Evolutionary conservation across 2,797 vertebrate species (phyloP).

Genomic region (Trematomus bernacchii): DNA sequence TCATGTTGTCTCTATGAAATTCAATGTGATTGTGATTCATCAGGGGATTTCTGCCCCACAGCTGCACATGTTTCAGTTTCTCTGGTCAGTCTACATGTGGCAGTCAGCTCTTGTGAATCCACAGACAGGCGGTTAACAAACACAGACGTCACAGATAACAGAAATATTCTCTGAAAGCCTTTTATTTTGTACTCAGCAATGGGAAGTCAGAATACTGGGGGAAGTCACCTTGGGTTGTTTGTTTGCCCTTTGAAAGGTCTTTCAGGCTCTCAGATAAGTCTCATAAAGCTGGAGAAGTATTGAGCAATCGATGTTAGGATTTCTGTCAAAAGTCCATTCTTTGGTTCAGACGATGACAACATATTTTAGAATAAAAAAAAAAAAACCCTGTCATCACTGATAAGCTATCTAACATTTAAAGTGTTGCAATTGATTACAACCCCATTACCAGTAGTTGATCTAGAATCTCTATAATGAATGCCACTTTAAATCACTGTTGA

Average conservation of each 20-base stretch:
- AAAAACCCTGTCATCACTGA: too few relatives aligned
- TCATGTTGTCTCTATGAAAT: not conserved
- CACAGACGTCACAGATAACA: not conserved
- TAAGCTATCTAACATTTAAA: not conserved
- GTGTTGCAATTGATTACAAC: too few relatives aligned
- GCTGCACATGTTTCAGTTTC: slow-evolving; percentile 18
- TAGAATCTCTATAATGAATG: not conserved
- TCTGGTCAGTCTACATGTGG: not conserved
- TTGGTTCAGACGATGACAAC: not conserved
- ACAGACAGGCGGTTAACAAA: too few relatives aligned
- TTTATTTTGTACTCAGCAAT: not conserved
- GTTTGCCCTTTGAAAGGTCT: too few relatives aligned
- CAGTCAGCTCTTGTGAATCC: not conserved
- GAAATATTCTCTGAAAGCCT: not conserved
- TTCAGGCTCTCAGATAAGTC: too few relatives aligned
- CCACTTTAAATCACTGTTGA: not conserved
- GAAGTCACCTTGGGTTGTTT: too few relatives aligned
- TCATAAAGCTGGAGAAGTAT: too few relatives aligned
- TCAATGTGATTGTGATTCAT: not conserved
- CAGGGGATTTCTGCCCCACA: slow-evolving; percentile 15
- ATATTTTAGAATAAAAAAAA: too few relatives aligned
- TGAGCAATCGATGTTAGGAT: not conserved
- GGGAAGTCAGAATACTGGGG: too few relatives aligned
- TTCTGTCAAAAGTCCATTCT: not conserved
- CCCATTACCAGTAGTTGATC: too few relatives aligned